Base-by-base conservation (phyloP, 2,113 vertebrate species). In the Eudorcas thomsonii region DNA sequence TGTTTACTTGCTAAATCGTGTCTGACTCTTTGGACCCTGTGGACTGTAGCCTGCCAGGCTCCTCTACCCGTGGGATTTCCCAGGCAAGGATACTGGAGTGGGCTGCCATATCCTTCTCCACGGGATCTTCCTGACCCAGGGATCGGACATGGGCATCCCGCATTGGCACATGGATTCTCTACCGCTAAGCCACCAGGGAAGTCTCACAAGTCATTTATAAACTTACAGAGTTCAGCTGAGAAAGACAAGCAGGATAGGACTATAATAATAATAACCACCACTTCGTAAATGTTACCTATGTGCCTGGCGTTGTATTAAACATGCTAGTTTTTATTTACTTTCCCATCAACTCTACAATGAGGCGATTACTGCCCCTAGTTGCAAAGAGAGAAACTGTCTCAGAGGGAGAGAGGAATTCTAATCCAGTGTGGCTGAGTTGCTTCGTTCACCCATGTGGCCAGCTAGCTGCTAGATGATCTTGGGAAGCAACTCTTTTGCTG, bases 151-250 rank as follows among this genome's bases (percentile, higher is more conserved):
- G 36, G 39, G 21, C 21, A 43, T 74, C 36, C 71, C 25, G 11
- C 36, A 39, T 7, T 74, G 21, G 21, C 21, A 43, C 1, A 1
- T 43, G 21, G 36, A 74, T 74, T 74, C 36, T 43, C 25, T 74
- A 74, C 21, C 11, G 25, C 36, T 74, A 43, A 74, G 71, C 71
- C 71, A 74, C 71, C 36, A 43, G 36, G 21, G 71, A 43, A 43
- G 64, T 14, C 36, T 52, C 74, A 11, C 13, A 25, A 71, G 48
- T 84, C 67, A 78, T 30, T 94, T 12, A 43, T 5, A 86, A 16
- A 96, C 92, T 50, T 92, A n/a, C 78, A 50, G 43, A 80, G 77
- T 59, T 92, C 39, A 88, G 21, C 28, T 30, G 50, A 60, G 48
- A 91, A 90, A 83, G 16, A 45, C 8, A 88, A 87, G 23, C 39